Evolutionary conservation across 2,888 invertebrate genomes (phyloP).

Genomic region (Sarcophaga caerulescens): DNA sequence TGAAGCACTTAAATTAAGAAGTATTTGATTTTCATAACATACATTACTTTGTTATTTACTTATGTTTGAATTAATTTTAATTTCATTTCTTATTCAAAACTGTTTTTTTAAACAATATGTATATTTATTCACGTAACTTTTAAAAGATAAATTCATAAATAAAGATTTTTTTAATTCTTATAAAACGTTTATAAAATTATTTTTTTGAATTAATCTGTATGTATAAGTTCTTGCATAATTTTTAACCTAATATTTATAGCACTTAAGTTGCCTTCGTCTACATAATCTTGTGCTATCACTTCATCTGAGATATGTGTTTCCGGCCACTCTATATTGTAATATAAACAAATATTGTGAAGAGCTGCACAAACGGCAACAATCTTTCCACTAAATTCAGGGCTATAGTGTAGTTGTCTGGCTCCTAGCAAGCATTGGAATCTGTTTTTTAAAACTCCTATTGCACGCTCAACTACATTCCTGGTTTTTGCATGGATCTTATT

Average conservation of each 20-base stretch:
- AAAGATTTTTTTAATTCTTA: not conserved
- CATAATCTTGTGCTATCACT: conserved; percentile 2
- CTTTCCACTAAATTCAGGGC: conserved; percentile 27
- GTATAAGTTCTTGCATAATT: conserved; percentile 34
- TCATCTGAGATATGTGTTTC: conserved; percentile 20
- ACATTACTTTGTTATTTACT: not conserved
- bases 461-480: conserved; percentile 9
- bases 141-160: not conserved
- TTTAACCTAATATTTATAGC: conserved; percentile 15
- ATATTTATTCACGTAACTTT: not conserved
- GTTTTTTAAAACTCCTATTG: conserved; percentile 30
- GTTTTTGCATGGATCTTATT: conserved; percentile 27
- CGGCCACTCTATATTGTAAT: conserved; percentile 30
- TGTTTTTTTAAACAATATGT: too few relatives aligned
- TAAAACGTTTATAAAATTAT: conserved; percentile 10
- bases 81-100: too few relatives aligned
- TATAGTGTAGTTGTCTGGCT: conserved; percentile 13
- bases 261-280: conserved; percentile 26
- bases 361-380: conserved; percentile 31
- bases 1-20: not conserved
- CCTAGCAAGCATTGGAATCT: not conserved
- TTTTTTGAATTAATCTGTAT: not conserved
- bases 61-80: too few relatives aligned
- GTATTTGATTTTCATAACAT: not conserved
- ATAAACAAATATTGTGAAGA: conserved; percentile 23